Evolutionary conservation across 35 echinoderm and acorn worm species (phyloP), one percentile per base, ranked within the genome.

Genomic region (Chiridota heheva): DNA sequence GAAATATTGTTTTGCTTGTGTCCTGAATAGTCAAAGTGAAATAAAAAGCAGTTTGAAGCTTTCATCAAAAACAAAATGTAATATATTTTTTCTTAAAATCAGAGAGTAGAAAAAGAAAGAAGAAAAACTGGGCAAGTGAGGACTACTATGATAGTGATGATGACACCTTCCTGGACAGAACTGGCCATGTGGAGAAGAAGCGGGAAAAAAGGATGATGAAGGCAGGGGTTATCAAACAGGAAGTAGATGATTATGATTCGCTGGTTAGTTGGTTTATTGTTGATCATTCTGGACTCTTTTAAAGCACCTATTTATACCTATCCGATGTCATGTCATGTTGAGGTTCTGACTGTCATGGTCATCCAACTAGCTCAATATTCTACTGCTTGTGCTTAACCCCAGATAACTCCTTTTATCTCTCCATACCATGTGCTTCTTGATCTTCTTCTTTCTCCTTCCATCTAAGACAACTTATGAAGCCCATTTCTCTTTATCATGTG

Each of bases 71-170:
- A 53, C 48, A 22, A 22, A 13, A 53, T 53, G 48, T 53, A 13
- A 53, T 10, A 13, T 53, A 10, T 22, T 13, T 53, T 53, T 53
- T 53, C 22, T 13, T 12, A 34, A 18, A 2, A 26, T 16, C 68
- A 96, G 93, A 97, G 40, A 97, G 94, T 72, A 91, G 91, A 63
- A 87, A 91, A 60, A 97, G 84, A 76, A 97, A 91, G 65, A 80
- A 80, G 39, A 97, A 97, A 62, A 83, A 97, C 61, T 97, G 94
- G 94, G 89, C 84, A 28, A 84, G 82, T 29, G 94, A 97, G 74
- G 94, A 97, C 68, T 97, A 91, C 40, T 97, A 97, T 75, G 94
- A 97, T 63, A 97, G 94, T 67, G 94, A 97, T 82, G 94, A 97
- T 44, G 94, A 97, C 59, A 91, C 94, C 1, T 97, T 84, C 82